A percentile compares a stretch with the other conserved stretches of the same genome.
Conservation (phyloP, 2,888 invertebrate genomes). For the Scaptomyza parva region DNA sequence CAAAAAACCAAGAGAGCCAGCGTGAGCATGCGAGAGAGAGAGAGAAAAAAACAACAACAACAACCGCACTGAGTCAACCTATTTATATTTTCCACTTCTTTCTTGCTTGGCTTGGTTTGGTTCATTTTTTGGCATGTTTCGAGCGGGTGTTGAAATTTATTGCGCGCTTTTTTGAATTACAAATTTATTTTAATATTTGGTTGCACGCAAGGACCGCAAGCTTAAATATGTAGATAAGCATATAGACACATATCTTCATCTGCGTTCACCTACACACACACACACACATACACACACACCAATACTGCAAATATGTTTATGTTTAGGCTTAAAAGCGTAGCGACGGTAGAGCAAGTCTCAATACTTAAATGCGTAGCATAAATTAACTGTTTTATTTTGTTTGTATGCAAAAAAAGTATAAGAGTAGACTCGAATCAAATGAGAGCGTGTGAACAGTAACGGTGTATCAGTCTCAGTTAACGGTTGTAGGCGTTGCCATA, state of each 20-base stretch:
- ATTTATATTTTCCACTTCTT: conserved; percentile 60
- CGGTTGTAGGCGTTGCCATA: neutral
- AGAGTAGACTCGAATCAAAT: neutral
- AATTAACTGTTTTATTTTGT: no score
- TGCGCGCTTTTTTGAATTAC: conserved; percentile 71
- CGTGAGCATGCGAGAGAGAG: neutral
- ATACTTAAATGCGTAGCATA: neutral
- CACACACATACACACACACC: neutral
- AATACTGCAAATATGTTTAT: conserved; percentile 7
- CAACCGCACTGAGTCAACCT: conserved; percentile 58
- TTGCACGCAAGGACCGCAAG: conserved; percentile 28
- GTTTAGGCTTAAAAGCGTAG: neutral
- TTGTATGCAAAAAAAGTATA: neutral
- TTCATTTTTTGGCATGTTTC: conserved; percentile 15
- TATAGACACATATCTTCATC: conserved; percentile 7
- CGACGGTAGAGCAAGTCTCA: neutral
- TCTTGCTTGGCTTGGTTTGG: conserved; percentile 4
- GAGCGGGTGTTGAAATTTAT: conserved; percentile 66
- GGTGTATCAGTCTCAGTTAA: neutral
- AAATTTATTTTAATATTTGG: conserved; percentile 75
- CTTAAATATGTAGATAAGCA: conserved; percentile 35
- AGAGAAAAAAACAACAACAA: conserved; percentile 12
- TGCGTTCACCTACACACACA: neutral
- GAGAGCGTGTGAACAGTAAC: neutral
- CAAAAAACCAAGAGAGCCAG: neutral